Conservation (phyloP, 2,888 invertebrate species). For the Thecocarcelia acutangulata region DNA sequence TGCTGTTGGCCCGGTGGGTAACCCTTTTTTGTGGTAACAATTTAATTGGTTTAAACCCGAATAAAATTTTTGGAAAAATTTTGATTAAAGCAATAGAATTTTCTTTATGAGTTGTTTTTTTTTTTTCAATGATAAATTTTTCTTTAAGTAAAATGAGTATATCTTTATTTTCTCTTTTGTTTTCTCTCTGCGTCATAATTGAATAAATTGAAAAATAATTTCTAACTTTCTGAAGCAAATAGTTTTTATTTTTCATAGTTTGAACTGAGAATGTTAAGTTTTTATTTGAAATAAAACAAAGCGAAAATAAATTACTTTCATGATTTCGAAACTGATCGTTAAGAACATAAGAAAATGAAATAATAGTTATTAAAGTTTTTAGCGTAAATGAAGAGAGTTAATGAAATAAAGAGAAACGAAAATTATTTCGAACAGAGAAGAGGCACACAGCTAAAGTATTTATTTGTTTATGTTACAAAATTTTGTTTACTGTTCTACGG, state of each 20-base stretch:
- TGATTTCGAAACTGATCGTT: conserved; percentile 51
- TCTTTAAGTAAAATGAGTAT: conserved; percentile 32
- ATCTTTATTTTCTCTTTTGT: conserved; percentile 3
- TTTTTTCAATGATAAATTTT: conserved; percentile 54
- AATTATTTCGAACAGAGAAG: conserved; percentile 44
- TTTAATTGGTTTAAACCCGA: conserved; percentile 68
- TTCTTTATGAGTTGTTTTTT: conserved; percentile 50
- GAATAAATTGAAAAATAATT: conserved; percentile 42
- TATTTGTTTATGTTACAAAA: conserved; percentile 56
- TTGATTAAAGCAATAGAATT: conserved; percentile 67
- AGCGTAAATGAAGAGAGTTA: conserved; percentile 31
- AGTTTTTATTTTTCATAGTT: conserved; percentile 24
- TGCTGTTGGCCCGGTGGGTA: conserved; percentile 75
- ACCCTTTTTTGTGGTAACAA: conserved; percentile 74
- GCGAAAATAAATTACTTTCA: conserved; percentile 54
- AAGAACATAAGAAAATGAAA: conserved; percentile 36
- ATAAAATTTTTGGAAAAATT: conserved; percentile 66
- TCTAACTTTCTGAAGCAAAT: conserved; percentile 47
- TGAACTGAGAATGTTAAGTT: conserved; percentile 57
- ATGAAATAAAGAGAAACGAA: conserved; percentile 30
- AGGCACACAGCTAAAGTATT: conserved; percentile 44
- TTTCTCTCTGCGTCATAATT: background rate
- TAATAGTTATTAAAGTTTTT: conserved; percentile 30
- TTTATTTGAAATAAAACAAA: conserved; percentile 61
- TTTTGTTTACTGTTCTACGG: conserved; percentile 45